Base-by-base conservation (phyloP, 2,113 vertebrate genomes). In the Elephantulus edwardii region DNA sequence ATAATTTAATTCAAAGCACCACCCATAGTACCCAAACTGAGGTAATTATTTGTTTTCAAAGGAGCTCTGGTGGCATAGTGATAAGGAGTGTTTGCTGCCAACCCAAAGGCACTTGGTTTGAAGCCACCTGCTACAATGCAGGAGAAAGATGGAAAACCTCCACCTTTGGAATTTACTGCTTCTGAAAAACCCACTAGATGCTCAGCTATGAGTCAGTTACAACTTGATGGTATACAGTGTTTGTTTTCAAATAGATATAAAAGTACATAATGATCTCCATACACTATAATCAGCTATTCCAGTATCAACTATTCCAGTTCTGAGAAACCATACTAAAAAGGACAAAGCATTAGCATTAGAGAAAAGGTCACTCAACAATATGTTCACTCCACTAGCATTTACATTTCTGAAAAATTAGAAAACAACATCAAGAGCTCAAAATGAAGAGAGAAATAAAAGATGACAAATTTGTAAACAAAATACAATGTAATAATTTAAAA, bases 291-390 rank as follows among this genome's bases (percentile, higher is more conserved):
- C 20, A 17, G 86, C n/a, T n/a, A n/a, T n/a, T n/a, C n/a, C n/a
- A n/a, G n/a, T n/a, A n/a, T n/a, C n/a, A n/a, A 3, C 42, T 74
- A 83, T 86, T 94, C 2, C 62, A 90, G n/a, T 84, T 86, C 30
- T 83, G 52, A 91, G 62, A 86, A 50, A 56, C 26, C 40, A 60
- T 44, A 17, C 71, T 74, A 35, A 86, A 71, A 64, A 20, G 79
- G 30, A 72, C 40, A 88, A 66, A 52, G 70, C 11, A 95, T 76
- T 83, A 52, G 70, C 11, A 95, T 76, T 83, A 86, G 40, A 89
- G 16, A 40, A 38, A 72, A 75, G 66, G 0, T 74, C 90, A 35
- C 54, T 48, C 80, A 26, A 83, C 20, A 89, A 80, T 74, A 84
- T 62, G 17, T 35, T 93, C 38, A 62, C 13, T 87, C 22, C 33